Evolutionary conservation across 2,888 invertebrate species (phyloP), one percentile per base, ranked within the genome.

Genomic region (Iselma pallidipennis): DNA sequence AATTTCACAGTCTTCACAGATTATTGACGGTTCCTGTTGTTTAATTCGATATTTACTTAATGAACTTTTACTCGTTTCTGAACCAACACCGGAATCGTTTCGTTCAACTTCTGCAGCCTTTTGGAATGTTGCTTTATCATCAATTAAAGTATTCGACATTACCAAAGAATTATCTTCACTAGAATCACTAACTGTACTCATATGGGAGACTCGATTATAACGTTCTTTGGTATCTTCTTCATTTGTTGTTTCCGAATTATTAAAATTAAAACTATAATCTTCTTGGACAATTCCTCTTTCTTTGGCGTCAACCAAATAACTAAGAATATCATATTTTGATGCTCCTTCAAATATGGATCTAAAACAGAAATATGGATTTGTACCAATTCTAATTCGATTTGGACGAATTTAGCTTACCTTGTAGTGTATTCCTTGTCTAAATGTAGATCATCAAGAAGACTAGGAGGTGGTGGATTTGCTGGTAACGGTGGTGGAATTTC

Each of bases 61-160:
- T 58, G 92, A 92, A 59, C 92, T 90, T 79, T 94, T 94, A 78
- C 93, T 93, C 6, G 95, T 95, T 81, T 95, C 95, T 3, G 94
- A 94, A 52, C 95, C 95, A 1, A 95, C 95, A 2, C 95, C 96
- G 16, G 95, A 95, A 80, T 95, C 95, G 76, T 95, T 95, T 68
- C 96, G 86, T 83, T 95, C 95, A 69, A 95, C 91, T 80, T 95
- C 94, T 2, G 89, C 87, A 7, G 86, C 83, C 73, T 88, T 88
- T 71, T 87, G 87, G 69, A 83, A 85, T 9, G 83, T 79, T 12
- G 82, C 76, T 48, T 83, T 80, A 68, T 88, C 87, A 67, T 88
- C 88, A 61, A 84, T 81, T 33, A 81, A 76, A n/a, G 87, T 83
- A 61, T 86, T 85, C 70, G 86, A 85, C 33, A 88, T 85, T 28